A percentile compares a stretch with the other conserved stretches of the same genome.
phyloP scores from a whole-genome alignment of 2,113 vertebrate genomes.

The Saccopteryx leptura region DNA sequence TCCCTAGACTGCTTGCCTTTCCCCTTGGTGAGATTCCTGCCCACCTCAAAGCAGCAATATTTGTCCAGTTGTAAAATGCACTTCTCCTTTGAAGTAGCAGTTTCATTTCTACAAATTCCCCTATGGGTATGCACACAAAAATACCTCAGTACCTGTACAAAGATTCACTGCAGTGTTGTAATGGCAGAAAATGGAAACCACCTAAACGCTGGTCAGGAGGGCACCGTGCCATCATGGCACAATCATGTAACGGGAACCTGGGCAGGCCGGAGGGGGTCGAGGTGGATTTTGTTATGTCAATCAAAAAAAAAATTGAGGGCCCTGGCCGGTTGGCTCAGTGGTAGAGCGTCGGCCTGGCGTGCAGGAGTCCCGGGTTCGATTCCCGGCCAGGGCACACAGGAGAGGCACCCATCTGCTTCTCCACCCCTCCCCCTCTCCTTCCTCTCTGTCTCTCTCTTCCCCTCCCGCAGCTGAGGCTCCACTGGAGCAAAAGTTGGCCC shows the following conservation, averaged over 20 bases:
- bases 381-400: too few relatives aligned
- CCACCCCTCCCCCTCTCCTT: too few relatives aligned
- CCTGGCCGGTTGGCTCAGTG: too few relatives aligned
- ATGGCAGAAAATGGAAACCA: not conserved
- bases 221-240: not conserved
- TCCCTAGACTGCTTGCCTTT: not conserved
- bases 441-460: too few relatives aligned
- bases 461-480: too few relatives aligned
- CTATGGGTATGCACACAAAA: not conserved
- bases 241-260: rapidly evolving
- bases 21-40: not conserved
- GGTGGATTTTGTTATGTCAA: not conserved
- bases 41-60: not conserved
- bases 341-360: too few relatives aligned
- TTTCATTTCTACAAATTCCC: not conserved
- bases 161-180: not conserved
- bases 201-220: not conserved
- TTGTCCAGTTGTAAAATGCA: not conserved
- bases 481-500: too few relatives aligned
- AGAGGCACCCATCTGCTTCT: too few relatives aligned
- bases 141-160: not conserved
- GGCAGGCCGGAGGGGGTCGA: not conserved
- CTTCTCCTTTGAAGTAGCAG: not conserved
- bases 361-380: too few relatives aligned
- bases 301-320: not conserved